Evolutionary conservation across 1,140 invertebrate species (phyloP).

Genomic region (Cataglyphis hispanica): DNA sequence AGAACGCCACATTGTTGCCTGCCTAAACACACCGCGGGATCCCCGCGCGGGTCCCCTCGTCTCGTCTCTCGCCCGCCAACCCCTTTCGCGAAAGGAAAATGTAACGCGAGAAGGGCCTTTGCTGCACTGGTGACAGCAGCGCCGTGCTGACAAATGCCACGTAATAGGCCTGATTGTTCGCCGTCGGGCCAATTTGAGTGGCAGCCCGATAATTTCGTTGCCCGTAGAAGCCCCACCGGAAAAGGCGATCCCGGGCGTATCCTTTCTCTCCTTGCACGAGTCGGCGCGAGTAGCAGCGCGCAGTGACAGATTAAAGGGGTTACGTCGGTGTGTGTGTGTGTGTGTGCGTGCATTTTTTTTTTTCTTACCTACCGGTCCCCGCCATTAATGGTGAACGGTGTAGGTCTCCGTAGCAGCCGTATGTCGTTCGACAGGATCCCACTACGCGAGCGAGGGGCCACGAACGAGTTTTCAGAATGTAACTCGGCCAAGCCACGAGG

Average conservation of each 20-base stretch:
- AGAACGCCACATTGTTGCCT: constrained; percentile 75
- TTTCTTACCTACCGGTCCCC: constrained; percentile 29
- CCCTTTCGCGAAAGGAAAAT: constrained; percentile 72
- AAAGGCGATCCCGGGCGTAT: constrained; percentile 80
- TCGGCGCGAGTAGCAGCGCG: constrained; percentile 37
- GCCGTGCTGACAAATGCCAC: constrained; percentile 83
- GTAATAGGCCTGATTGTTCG: constrained; percentile 86
- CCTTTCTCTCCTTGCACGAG: constrained; percentile 56
- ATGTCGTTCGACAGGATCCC: constrained; percentile 69
- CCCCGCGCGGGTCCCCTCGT: constrained; percentile 76
- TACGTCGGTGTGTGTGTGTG: constrained; percentile 26
- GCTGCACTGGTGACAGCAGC: constrained; percentile 63
- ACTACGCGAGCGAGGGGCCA: not conserved
- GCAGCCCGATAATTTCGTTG: constrained; percentile 84
- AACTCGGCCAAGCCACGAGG: constrained; percentile 50
- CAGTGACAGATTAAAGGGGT: constrained; percentile 61
- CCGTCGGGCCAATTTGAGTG: constrained; percentile 86
- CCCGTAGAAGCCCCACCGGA: constrained; percentile 76
- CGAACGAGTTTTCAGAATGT: constrained; percentile 56
- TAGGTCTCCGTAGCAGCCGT: constrained; percentile 64
- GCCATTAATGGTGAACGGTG: constrained; percentile 66
- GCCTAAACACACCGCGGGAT: constrained; percentile 75
- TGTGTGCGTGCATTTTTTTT: constrained; percentile 42
- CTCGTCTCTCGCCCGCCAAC: constrained; percentile 22
- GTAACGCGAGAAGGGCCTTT: constrained; percentile 73